Conservation (phyloP, 2,113 vertebrate genomes). For the Pygoscelis antarcticus region DNA sequence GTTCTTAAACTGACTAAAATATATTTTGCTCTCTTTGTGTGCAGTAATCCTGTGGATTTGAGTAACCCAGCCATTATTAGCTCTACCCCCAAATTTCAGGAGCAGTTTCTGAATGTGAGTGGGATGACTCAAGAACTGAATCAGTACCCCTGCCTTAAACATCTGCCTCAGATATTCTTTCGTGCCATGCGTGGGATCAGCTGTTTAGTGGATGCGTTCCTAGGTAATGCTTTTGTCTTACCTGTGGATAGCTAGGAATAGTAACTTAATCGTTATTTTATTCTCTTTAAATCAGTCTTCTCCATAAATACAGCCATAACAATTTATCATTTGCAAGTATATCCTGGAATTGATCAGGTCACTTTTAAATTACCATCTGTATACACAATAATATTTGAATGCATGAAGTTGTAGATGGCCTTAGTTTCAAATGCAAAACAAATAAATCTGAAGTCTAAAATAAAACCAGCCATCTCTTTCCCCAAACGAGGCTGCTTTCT, state of each 20-base stretch:
- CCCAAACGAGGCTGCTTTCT: neutral
- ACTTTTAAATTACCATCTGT: neutral
- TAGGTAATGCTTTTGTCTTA: slow-evolving; percentile 81
- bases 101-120: slow-evolving; percentile 92
- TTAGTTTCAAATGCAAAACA: neutral
- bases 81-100: slow-evolving; percentile 97
- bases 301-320: neutral
- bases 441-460: neutral
- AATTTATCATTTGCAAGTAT: neutral
- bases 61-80: slow-evolving; percentile 95
- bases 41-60: slow-evolving; percentile 95
- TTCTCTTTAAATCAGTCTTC: neutral
- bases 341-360: neutral
- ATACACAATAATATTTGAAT: neutral
- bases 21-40: neutral
- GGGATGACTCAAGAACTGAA: slow-evolving; percentile 92
- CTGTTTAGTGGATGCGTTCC: slow-evolving; percentile 94
- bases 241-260: neutral
- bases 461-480: neutral
- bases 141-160: slow-evolving; percentile 94
- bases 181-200: slow-evolving; percentile 96
- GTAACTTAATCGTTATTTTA: neutral
- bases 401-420: neutral
- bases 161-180: slow-evolving; percentile 97
- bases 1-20: neutral